A percentile compares a stretch with the other conserved stretches of the same genome.
Conservation (phyloP, 37 sponge, comb jelly and placozoan species). For the Halisarca cf. caerulea region DNA sequence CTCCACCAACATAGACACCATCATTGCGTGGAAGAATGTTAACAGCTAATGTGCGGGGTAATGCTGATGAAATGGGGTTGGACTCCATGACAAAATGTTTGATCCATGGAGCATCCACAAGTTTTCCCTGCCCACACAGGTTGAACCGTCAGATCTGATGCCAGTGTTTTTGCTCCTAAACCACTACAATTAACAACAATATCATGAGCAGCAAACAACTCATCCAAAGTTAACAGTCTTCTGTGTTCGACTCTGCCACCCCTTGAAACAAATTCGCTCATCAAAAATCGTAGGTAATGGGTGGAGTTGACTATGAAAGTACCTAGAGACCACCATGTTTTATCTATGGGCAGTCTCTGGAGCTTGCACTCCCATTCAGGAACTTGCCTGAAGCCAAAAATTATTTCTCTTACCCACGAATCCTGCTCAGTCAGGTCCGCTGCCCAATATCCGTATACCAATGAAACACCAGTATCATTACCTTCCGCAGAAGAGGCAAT, state of each 20-base stretch:
- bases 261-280: background rate
- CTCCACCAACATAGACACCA: constrained; percentile 32
- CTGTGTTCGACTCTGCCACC: constrained; percentile 19
- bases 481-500: background rate
- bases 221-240: constrained; percentile 7
- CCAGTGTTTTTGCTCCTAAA: constrained; percentile 32
- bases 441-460: background rate
- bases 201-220: constrained; percentile 18
- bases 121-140: constrained; percentile 43
- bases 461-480: background rate
- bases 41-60: too few species aligned
- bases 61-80: background rate
- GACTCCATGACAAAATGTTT: background rate
- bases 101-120: constrained; percentile 40
- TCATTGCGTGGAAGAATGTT: constrained; percentile 34
- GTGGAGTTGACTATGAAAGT: constrained; percentile 21
- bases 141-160: constrained; percentile 14
- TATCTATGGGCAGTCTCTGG: background rate
- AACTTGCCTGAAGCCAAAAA: constrained; percentile 4
- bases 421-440: too few species aligned
- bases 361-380: background rate
- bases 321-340: background rate
- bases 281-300: constrained; percentile 40
- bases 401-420: background rate
- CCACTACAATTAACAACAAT: constrained; percentile 62